These are phyloP conservation scores for Petroica traversi DNA, from an alignment of 2,113 vertebrate species.

Conservation along the genomic window DNA sequence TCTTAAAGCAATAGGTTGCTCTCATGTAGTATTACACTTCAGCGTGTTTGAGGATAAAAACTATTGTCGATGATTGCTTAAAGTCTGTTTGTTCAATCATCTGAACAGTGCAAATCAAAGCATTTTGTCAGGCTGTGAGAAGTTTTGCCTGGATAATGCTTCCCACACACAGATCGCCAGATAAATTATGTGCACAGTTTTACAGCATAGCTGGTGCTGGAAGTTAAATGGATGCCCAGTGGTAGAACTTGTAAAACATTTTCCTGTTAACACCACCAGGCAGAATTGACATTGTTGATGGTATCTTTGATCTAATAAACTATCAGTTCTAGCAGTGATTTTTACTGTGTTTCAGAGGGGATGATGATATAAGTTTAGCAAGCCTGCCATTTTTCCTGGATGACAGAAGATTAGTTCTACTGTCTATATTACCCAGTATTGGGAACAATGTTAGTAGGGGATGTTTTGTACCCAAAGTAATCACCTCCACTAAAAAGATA, in stretches of 20 bases:
- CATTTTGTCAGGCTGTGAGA: slow-evolving; percentile 73
- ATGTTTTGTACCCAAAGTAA: slow-evolving; percentile 24
- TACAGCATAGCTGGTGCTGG: slow-evolving; percentile 46
- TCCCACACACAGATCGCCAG: slow-evolving; percentile 49
- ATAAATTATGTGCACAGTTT: slow-evolving; percentile 68
- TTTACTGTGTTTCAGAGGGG: slow-evolving; percentile 62
- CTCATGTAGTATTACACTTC: slow-evolving; percentile 50
- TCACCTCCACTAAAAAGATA: slow-evolving; percentile 9
- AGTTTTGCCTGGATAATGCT: slow-evolving; percentile 69
- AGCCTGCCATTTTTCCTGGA: slow-evolving; percentile 54
- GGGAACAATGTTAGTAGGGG: background rate
- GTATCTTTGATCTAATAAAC: slow-evolving; percentile 71
- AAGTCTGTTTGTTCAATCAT: slow-evolving; percentile 71
- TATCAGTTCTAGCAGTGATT: slow-evolving; percentile 62
- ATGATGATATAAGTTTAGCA: slow-evolving; percentile 67
- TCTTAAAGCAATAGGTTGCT: slow-evolving; percentile 58
- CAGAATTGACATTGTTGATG: slow-evolving; percentile 69
- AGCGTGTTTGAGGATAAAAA: slow-evolving; percentile 63
- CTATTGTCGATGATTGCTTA: slow-evolving; percentile 63
- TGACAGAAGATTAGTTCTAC: slow-evolving; percentile 65
- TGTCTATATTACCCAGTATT: slow-evolving; percentile 18
- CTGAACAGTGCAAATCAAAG: slow-evolving; percentile 74
- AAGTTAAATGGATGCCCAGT: slow-evolving; percentile 74
- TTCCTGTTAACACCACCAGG: slow-evolving; percentile 64
- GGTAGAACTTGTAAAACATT: slow-evolving; percentile 70